Base-by-base conservation (phyloP, 2,113 vertebrate species). In the Alexandromys fortis region DNA sequence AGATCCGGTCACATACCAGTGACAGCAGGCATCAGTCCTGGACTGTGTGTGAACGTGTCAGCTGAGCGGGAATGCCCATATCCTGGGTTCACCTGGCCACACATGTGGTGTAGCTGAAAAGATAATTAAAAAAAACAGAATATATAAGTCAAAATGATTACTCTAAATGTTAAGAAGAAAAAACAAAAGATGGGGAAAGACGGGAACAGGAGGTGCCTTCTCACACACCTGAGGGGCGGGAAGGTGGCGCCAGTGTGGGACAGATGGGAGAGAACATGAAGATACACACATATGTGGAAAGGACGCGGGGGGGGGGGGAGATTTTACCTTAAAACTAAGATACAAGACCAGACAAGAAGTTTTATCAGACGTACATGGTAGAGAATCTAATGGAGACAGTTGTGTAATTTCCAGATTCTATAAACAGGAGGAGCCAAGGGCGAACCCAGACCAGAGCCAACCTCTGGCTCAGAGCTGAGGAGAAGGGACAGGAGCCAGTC, bases 251-350 rank as follows among this genome's bases (percentile, higher is more conserved):
- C 92, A 30, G 49, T 55, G 58, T 45, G 55, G 83, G 68, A 87
- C 88, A 93, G 90, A 89, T 83, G 58, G 86, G 4, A 87, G n/a
- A 63, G 26, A 85, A 55, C 52, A 55, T 73, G 75, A 75, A 79
- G 72, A 90, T 21, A 78, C 13, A 77, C 42, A 92, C 55, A 90
- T 35, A n/a, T 77, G 96, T 79, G 63, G 1, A 21, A 87, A 92
- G 70, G 52, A 42, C 42, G 63, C 49, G 61, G 47, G 58, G 45
- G 61, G 67, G 61, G 47, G 58, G 45, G 61, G 67, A 65, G 86
- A 47, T 70, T 85, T 88, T 68, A 78, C 76, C 75, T 87, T 92
- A 90, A 93, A 93, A 88, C 90, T 82, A 47, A 76, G 88, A 83
- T 73, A 94, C 47, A 93, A 73, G 58, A 28, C 85, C 91, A 90